phyloP scores from a whole-genome alignment of 2,797 vertebrate species.

The Vespertilio murinus region DNA sequence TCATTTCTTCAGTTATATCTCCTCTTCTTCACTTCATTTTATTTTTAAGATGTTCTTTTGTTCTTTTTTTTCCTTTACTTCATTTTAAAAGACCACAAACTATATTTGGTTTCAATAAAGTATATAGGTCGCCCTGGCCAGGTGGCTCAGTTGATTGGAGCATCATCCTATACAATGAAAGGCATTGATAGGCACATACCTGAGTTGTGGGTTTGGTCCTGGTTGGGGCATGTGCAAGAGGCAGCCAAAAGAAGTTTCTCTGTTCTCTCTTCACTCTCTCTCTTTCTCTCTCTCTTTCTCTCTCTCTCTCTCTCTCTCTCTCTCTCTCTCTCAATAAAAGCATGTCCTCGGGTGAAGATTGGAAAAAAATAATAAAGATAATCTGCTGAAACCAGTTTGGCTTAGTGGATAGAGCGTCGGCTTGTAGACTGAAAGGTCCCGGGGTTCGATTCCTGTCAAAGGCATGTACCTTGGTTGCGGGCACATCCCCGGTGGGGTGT shows the following conservation, averaged over 20 bases:
- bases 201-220: neutral
- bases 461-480: too few species aligned
- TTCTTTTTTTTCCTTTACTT: neutral
- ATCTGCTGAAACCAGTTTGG: too few species aligned
- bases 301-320: too few species aligned
- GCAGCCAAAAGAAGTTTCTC: neutral
- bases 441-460: too few species aligned
- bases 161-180: neutral
- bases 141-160: neutral
- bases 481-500: too few species aligned
- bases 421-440: too few species aligned
- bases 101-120: neutral
- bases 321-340: neutral
- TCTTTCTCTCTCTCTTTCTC: neutral
- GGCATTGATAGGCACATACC: neutral
- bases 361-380: neutral
- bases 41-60: too few species aligned
- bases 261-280: neutral
- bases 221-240: neutral
- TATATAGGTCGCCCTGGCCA: neutral
- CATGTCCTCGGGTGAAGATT: neutral
- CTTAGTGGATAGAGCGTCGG: too few species aligned
- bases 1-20: neutral
- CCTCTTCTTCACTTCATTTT: neutral
- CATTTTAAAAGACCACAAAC: conserved; percentile 11